Conservation (phyloP, 1,140 invertebrate genomes). For the Aphelinus certus region DNA sequence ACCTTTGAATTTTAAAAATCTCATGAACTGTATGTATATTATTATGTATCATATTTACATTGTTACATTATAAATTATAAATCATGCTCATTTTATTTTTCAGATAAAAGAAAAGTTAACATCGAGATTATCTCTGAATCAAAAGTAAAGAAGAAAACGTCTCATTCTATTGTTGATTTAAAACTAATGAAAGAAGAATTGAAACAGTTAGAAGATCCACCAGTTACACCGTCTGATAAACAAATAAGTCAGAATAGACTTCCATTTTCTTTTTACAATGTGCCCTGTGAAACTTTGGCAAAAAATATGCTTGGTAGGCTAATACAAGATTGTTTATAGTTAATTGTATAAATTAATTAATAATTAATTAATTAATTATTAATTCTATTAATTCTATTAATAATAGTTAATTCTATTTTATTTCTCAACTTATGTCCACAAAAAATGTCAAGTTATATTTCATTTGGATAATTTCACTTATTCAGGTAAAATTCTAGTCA, state of each 20-base stretch:
- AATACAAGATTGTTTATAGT: background rate
- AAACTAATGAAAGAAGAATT: conserved; percentile 53
- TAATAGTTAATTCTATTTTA: conserved; percentile 11
- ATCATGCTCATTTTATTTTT: background rate
- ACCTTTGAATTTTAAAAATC: too few species aligned
- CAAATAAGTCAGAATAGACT: conserved; percentile 50
- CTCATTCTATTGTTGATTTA: conserved; percentile 47
- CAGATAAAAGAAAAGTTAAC: conserved; percentile 32
- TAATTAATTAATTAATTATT: background rate
- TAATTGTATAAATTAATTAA: too few species aligned
- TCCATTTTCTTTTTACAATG: conserved; percentile 60
- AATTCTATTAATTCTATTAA: background rate
- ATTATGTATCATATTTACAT: too few species aligned
- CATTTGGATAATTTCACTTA: conserved; percentile 17
- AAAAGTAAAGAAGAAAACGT: conserved; percentile 28
- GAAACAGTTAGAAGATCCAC: conserved; percentile 57
- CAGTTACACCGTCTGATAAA: conserved; percentile 51
- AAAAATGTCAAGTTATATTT: conserved; percentile 19
- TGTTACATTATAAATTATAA: background rate
- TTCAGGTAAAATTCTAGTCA: conserved; percentile 70
- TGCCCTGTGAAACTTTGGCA: conserved; percentile 66
- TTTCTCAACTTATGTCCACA: background rate
- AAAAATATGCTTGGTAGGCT: conserved; percentile 70
- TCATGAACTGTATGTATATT: too few species aligned
- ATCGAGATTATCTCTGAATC: conserved; percentile 28